A percentile compares a stretch with the other conserved stretches of the same genome.
Conservation (phyloP, 2,113 vertebrate genomes). For the Sisor rabdophorus region DNA sequence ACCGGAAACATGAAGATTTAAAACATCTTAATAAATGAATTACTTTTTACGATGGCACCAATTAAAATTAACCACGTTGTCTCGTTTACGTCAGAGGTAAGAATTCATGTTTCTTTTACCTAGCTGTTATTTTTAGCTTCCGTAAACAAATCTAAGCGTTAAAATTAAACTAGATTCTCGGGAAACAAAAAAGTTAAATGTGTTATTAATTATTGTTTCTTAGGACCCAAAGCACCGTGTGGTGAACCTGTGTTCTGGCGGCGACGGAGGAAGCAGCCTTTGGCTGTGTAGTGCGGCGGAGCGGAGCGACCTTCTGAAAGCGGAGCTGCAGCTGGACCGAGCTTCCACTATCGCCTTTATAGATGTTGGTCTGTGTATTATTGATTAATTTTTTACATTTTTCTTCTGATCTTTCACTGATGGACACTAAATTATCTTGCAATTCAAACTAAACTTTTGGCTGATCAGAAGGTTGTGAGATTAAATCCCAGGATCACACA, state of each 20-base stretch:
- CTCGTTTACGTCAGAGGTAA: constrained; percentile 75
- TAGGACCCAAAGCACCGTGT: constrained; percentile 66
- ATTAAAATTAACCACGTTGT: constrained; percentile 68
- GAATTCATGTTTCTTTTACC: background rate
- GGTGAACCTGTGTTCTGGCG: constrained; percentile 61
- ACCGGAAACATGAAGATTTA: background rate
- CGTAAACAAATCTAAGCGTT: too few species aligned
- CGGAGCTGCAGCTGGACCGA: constrained; percentile 69
- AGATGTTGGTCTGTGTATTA: constrained; percentile 61
- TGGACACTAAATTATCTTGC: too few species aligned
- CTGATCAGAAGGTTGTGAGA: too few species aligned
- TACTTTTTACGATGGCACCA: constrained; percentile 60
- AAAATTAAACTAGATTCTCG: background rate
- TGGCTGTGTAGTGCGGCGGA: constrained; percentile 67
- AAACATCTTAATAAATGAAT: background rate
- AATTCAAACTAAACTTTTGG: too few species aligned
- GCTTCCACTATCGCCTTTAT: constrained; percentile 63
- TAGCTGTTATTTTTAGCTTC: background rate
- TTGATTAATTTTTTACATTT: too few species aligned
- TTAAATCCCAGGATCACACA: too few species aligned
- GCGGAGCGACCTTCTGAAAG: constrained; percentile 61
- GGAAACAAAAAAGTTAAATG: too few species aligned
- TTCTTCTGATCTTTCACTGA: too few species aligned
- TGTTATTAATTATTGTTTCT: background rate
- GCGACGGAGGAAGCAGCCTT: constrained; percentile 47